Base-by-base conservation (phyloP, 2,797 vertebrate species). In the Sebastes vulpes region DNA sequence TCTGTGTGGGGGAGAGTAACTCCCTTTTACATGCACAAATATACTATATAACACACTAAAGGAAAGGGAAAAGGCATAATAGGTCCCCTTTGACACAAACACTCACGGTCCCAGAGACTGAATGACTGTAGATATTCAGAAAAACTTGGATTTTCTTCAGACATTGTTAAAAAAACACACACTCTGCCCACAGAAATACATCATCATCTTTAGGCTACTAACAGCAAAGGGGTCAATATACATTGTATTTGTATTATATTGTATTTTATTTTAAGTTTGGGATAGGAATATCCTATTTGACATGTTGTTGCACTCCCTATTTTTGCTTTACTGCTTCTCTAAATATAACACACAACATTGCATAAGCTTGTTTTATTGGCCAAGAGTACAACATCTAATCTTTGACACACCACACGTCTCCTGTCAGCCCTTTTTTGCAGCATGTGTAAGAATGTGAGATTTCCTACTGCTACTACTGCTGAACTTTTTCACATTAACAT, bases 381-480 rank as follows among this genome's bases (percentile, higher is more conserved):
- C 69, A 84, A 61, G 23, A 38, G 2, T 56, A 23, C 23, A 83
- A 58, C 46, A 66, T 84, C 67, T 77, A 60, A 46, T 61, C 52
- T 71, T 28, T 1, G 18, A 60, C 72, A 77, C 25, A 65, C 23
- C 29, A 69, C 66, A 69, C 9, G 9, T 21, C 20, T 72, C 46
- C n/a, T 79, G 57, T 38, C 57, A 78, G 25, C 60, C 25, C 48
- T 46, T 21, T 35, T 54, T 52, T 61, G 71, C 28, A 73, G 23
- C 26, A 18, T 75, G 8, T 53, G 26, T 28, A 71, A 35, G 53
- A 78, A 50, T 32, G 53, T 71, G 11, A 66, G 3, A 26, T 6
- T 9, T 48, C 5, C 42, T 29, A 21, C 11, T 38, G 26, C 60
- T 56, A 16, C 42, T 29, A 21, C 11, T 38, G 26, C 60, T 56